Base-by-base conservation (phyloP, 2,113 vertebrate species). In the Todiramphus chloris region DNA sequence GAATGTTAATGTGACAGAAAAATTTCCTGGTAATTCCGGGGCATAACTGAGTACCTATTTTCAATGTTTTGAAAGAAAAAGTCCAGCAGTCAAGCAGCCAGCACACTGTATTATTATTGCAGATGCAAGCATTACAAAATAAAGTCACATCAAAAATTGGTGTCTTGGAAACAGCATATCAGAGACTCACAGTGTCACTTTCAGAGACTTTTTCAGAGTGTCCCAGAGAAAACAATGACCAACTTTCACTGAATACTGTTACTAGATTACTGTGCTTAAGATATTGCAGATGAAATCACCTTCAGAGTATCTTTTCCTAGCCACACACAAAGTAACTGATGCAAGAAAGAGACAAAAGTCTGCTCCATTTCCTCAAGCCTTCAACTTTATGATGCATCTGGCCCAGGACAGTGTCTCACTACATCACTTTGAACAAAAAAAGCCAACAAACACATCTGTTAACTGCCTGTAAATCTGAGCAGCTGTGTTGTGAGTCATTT, bases 401-500 rank as follows among this genome's bases (percentile, higher is more conserved):
- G 63, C 85, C 88, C 82, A 85, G 91, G 50, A 97, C 78, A 93
- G 37, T 55, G 70, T 89, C 93, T 51, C 74, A 89, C 94, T 94
- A 59, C 80, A 90, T 78, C 75, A 92, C 86, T 96, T 96, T 75
- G 89, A 95, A 96, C 77, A 94, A 96, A 97, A 95, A 96, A 94
- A 94, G 10, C 83, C 87, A 96, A 83, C 89, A 87, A 90, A 73
- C 68, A 78, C 95, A 97, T 96, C 96, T 92, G 93, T 96, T 96
- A 92, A 87, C 96, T 94, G 96, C 44, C 85, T 64, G 39, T 97
- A 97, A 96, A 95, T 97, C 94, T 85, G 72, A 92, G 95, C 97
- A 97, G 96, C 96, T 97, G 95, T 51, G 51, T 89, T 93, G 31
- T 97, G 97, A 97, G 94, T 97, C 97, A 96, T 87, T 95, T 30